Evolutionary conservation across 1,140 invertebrate species (phyloP), one percentile per base, ranked within the genome.

Genomic region (Reticulitermes speratus): DNA sequence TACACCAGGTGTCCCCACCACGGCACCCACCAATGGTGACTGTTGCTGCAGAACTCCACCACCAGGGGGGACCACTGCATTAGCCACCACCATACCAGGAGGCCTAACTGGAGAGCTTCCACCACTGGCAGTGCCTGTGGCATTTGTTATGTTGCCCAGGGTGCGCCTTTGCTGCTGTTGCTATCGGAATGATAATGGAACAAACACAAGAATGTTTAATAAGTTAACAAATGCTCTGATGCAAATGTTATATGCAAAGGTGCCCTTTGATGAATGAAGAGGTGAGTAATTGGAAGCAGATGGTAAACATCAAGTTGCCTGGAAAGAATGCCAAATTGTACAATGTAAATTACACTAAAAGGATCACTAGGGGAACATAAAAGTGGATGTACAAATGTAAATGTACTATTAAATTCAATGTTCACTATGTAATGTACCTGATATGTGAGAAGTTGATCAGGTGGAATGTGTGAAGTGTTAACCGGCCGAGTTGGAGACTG

Each of bases 91-190:
- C 38, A 75, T 75, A 89, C 89, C 87, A 88, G 86, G 85, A 89
- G 90, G 88, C 89, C 90, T 87, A 88, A 91, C 88, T 89, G 89
- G 89, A 90, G 75, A 65, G 81, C 38, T 44, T 32, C 44, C 23
- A 82, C 86, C 55, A n/a, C 44, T 23, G 25, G 83, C 44, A n/a
- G 44, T 7, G 14, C 82, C 83, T 14, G 83, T 45, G 6, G 44
- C 92, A 87, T 92, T 93, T 8, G 91, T 92, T 9, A 93, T 92
- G 87, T 92, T 93, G 0, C 90, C 90, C 7, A 93, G 87, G 19
- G 92, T 91, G 38, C 91, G 90, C 83, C 92, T 89, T 55, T 92
- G 92, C 88, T 87, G 87, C 38, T 55, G 52, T 19, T 59, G 84
- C 52, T 84, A 44, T 19, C 25, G 38, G 11, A 32, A 45, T 21